Percentiles rank a stretch among this genome's conserved stretches.
These are phyloP conservation scores for Macrophya alboannulata DNA, from an alignment of 2,888 invertebrate genomes.

Conservation along the genomic window DNA sequence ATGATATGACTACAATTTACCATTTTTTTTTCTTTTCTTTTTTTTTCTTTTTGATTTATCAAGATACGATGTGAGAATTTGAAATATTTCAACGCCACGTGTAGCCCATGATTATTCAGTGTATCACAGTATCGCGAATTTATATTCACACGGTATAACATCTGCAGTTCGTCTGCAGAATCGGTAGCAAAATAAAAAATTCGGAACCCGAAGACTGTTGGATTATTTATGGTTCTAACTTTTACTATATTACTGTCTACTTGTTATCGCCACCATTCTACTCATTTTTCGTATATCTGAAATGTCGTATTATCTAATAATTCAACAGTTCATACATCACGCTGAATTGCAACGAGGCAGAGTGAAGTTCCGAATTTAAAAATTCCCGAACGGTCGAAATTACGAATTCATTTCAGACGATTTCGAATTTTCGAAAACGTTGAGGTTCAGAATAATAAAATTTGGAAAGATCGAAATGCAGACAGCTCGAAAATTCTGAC, in stretches of 20 bases:
- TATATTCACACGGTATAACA: conserved; percentile 28
- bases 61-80: neutral
- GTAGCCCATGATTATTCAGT: conserved; percentile 1
- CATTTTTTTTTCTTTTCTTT: neutral
- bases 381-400: no score
- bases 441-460: no score
- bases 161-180: conserved; percentile 23
- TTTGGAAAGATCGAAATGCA: no score
- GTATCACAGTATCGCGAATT: neutral
- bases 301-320: neutral
- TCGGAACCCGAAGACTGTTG: conserved; percentile 1
- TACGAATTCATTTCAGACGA: no score
- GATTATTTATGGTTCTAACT: neutral
- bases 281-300: neutral
- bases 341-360: neutral
- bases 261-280: neutral
- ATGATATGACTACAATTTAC: neutral
- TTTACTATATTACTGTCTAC: neutral
- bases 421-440: no score
- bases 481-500: no score
- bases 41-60: neutral
- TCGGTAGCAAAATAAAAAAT: conserved; percentile 15
- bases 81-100: neutral
- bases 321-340: neutral
- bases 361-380: no score